These are phyloP conservation scores for Agriopis leucophaearia DNA, from an alignment of 2,888 invertebrate genomes.

Conservation along the genomic window DNA sequence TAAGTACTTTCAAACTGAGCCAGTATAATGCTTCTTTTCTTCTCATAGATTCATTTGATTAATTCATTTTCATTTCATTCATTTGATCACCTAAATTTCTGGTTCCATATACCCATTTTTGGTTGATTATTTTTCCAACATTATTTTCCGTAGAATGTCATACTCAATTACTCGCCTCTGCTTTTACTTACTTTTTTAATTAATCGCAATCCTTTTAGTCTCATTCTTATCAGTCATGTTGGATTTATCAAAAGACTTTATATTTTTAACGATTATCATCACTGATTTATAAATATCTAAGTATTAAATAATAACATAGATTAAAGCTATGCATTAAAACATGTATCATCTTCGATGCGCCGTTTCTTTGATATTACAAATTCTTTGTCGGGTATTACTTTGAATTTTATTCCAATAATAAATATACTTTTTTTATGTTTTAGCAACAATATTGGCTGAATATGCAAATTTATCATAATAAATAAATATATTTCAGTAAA, in stretches of 20 bases:
- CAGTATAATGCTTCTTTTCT: constrained; percentile 34
- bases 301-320: constrained; percentile 64
- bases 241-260: constrained; percentile 55
- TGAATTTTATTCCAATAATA: constrained; percentile 41
- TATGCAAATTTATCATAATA: constrained; percentile 18
- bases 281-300: constrained; percentile 54
- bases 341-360: constrained; percentile 63
- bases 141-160: constrained; percentile 26
- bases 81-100: too few relatives aligned
- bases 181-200: constrained; percentile 49
- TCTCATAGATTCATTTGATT: neutral
- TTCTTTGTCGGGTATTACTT: constrained; percentile 35
- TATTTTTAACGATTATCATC: constrained; percentile 51
- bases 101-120: neutral
- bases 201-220: constrained; percentile 58
- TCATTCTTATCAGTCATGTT: constrained; percentile 67
- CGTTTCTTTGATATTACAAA: constrained; percentile 55
- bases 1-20: constrained; percentile 44
- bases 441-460: constrained; percentile 28
- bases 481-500: constrained; percentile 31
- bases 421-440: constrained; percentile 12
- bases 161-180: constrained; percentile 14
- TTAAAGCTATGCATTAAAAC: constrained; percentile 64
- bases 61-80: too few relatives aligned
- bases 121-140: neutral